Base-by-base conservation (phyloP, 2,888 invertebrate genomes). In the Eupeodes latifasciatus region DNA sequence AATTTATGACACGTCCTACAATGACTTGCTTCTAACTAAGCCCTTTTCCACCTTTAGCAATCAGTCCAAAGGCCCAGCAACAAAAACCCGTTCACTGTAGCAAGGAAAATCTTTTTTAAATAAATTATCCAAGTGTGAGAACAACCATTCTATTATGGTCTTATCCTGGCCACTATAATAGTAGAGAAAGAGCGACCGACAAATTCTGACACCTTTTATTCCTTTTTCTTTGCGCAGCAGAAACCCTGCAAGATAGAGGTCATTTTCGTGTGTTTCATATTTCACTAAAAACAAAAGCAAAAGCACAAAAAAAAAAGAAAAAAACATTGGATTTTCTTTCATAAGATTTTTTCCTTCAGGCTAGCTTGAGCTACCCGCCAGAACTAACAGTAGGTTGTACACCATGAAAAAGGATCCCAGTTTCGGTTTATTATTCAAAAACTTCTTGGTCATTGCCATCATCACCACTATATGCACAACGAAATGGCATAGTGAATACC, bases 361-460 rank as follows among this genome's bases (percentile, higher is more conserved):
- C 12, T 19, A n/a, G 19, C 3, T 51, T 36, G 34, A 27, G 27
- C 27, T 27, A 27, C 27, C 27, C 27, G 51, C n/a, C 16, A 51
- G 34, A 51, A 36, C 11, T 34, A 62, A n/a, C 3, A 0, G 14
- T 4, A 51, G 14, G 5, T 27, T 27, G 27, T 27, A 27, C 4
- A 51, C 16, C 4, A 19, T 7, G 4, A 36, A 2, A 11, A 61
- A 19, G 74, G 34, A 69, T 74, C 74, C 12, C 14, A 53, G 16
- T 62, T 53, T 47, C 19, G 44, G 16, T 69, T 53, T 47, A 44
- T 59, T 75, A 64, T 77, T 57, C 69, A 40, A 55, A 75, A 84
- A 75, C n/a, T 69, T 62, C 75, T 62, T 62, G 57, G 69, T 40
- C 75, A 57, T 80, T 75, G 67, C 69, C 69, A 57, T 75, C 49